phyloP scores from a whole-genome alignment of 2,797 vertebrate genomes.

The Ispidina lecontei region DNA sequence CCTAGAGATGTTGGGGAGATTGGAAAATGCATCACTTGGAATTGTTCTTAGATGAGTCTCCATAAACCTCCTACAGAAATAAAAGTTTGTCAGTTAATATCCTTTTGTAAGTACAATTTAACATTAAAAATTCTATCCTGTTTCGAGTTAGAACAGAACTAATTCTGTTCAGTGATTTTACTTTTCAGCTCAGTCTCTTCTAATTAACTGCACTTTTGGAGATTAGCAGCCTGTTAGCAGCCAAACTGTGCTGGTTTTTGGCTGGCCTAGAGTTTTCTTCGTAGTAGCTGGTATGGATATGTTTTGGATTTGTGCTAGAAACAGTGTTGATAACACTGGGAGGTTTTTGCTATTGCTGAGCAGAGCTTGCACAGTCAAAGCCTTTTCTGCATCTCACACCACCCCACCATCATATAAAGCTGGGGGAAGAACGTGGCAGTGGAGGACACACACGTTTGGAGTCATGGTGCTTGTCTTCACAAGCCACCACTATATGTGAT shows the following conservation, averaged over 20 bases:
- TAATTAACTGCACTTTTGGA: too few relatives aligned
- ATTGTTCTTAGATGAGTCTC: slow-evolving; percentile 89
- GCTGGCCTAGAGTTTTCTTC: too few relatives aligned
- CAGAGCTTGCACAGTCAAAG: rapidly evolving
- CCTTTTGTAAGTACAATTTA: background rate
- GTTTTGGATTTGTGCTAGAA: too few relatives aligned
- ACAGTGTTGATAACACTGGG: too few relatives aligned
- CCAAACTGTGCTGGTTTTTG: background rate
- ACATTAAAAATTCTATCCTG: background rate
- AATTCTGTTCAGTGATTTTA: too few relatives aligned
- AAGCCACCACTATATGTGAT: too few relatives aligned
- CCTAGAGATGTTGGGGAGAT: slow-evolving; percentile 91
- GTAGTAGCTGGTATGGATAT: too few relatives aligned
- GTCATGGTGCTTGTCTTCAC: background rate
- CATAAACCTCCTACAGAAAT: slow-evolving; percentile 85
- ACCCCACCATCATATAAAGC: background rate
- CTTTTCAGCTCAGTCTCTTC: too few relatives aligned
- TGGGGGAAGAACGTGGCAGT: background rate
- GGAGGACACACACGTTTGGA: rapidly evolving
- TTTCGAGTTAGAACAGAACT: too few relatives aligned
- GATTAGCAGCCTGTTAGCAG: too few relatives aligned
- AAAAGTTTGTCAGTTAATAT: slow-evolving; percentile 46
- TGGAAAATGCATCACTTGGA: slow-evolving; percentile 85
- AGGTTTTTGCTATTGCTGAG: background rate
- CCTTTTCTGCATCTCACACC: background rate